Percentiles rank a stretch among this genome's conserved stretches.
These are phyloP conservation scores for Branchinecta lynchi DNA, from an alignment of 1,140 invertebrate species.

Conservation along the genomic window DNA sequence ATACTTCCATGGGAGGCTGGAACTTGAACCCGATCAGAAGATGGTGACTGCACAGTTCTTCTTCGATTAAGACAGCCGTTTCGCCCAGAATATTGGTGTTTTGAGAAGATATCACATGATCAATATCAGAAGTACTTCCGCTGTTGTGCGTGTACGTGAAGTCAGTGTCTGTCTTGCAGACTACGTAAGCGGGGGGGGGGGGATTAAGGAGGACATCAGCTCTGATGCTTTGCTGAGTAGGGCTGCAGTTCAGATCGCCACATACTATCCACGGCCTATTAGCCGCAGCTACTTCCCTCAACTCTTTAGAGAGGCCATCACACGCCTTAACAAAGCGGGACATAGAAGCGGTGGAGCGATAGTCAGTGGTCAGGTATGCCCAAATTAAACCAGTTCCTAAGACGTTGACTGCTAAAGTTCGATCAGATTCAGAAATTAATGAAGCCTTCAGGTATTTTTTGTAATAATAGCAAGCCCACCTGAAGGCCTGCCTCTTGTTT, in stretches of 20 bases:
- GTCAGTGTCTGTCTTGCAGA: neutral
- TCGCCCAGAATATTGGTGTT: too few species aligned
- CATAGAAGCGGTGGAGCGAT: neutral
- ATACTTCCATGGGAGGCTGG: too few species aligned
- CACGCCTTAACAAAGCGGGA: neutral
- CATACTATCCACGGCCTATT: constrained; percentile 1
- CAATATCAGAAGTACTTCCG: neutral
- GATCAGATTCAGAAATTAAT: neutral
- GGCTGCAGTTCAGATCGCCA: constrained; percentile 8
- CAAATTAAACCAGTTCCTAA: neutral
- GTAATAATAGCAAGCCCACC: neutral
- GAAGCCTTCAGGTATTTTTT: neutral
- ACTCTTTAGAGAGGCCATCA: neutral
- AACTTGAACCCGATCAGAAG: too few species aligned
- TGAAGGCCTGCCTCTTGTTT: neutral
- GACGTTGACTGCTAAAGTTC: neutral
- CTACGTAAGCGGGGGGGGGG: constrained; percentile 2
- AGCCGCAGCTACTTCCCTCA: neutral
- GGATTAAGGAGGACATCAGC: neutral
- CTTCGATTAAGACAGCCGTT: too few species aligned
- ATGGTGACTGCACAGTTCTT: too few species aligned
- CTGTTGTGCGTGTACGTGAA: neutral
- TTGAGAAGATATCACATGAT: too few species aligned
- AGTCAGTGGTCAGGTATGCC: neutral
- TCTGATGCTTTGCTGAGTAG: neutral